phyloP scores from a whole-genome alignment of 37 sponge, comb jelly and placozoan genomes.

The Bolinopsis microptera region DNA sequence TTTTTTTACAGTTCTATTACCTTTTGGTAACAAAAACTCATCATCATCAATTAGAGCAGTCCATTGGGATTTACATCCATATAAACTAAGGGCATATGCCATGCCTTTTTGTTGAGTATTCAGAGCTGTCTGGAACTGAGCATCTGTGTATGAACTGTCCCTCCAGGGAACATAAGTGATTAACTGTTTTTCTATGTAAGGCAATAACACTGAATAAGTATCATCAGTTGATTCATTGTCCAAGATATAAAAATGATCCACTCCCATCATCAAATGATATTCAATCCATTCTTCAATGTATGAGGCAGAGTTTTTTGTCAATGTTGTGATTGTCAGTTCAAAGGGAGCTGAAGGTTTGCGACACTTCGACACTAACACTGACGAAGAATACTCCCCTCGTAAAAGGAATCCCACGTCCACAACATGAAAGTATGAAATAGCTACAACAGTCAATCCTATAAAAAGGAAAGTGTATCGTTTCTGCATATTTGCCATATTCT shows the following conservation, averaged over 20 bases:
- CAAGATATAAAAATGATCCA: conserved; percentile 8
- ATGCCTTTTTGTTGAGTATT: conserved; percentile 43
- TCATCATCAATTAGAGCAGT: conserved; percentile 54
- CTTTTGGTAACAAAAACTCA: conserved; percentile 21
- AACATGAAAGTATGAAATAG: not conserved
- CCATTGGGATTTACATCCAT: conserved; percentile 24
- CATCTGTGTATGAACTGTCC: not conserved
- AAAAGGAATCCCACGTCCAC: conserved; percentile 1
- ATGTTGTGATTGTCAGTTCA: not conserved
- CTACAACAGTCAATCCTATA: not conserved
- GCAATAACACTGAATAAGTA: not conserved
- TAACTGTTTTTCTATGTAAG: not conserved
- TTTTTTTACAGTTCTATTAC: not conserved
- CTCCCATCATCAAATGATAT: conserved; percentile 7
- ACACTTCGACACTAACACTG: not conserved
- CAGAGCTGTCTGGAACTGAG: not conserved
- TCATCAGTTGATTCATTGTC: conserved; percentile 29
- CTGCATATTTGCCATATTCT: not conserved
- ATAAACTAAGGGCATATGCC: not conserved
- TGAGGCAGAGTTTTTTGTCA: conserved; percentile 35
- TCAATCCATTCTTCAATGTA: conserved; percentile 31
- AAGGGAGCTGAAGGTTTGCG: not conserved
- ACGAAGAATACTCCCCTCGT: not conserved
- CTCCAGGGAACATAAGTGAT: not conserved
- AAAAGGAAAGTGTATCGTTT: not conserved